Conservation (phyloP, 2,113 vertebrate species). For the Rostratula benghalensis region DNA sequence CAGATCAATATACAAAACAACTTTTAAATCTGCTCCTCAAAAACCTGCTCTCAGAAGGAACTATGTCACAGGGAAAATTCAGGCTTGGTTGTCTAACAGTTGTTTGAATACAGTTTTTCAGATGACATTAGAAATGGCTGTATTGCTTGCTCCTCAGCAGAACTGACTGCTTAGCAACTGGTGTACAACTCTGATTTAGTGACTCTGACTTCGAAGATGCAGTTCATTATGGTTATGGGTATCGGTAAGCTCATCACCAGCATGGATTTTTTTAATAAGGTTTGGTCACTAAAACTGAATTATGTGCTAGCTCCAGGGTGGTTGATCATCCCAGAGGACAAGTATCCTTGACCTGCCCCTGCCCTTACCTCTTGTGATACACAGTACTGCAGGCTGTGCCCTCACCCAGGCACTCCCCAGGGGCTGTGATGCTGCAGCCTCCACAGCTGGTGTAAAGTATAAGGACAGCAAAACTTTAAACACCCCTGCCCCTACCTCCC, state of each 20-base stretch:
- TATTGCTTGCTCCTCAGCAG: background rate
- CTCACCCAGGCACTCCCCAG: background rate
- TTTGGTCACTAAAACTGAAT: slow-evolving; percentile 27
- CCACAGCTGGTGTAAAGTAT: background rate
- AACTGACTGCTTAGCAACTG: background rate
- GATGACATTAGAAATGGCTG: background rate
- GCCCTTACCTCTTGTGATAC: background rate
- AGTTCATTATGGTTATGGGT: slow-evolving; percentile 2
- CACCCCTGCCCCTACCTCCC: too few relatives aligned
- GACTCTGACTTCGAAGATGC: background rate
- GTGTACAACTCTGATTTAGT: background rate
- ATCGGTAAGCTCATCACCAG: background rate
- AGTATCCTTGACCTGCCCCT: background rate
- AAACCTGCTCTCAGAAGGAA: background rate
- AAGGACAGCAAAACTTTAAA: background rate
- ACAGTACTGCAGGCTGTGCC: background rate
- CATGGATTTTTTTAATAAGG: background rate
- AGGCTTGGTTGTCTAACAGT: background rate
- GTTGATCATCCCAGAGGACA: background rate
- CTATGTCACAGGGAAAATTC: background rate
- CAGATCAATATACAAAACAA: background rate
- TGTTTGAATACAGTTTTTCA: background rate
- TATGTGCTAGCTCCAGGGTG: background rate
- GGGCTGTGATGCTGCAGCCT: background rate
- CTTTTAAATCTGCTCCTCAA: background rate